Evolutionary conservation across 2,888 invertebrate species (phyloP).

Genomic region (Hydraecia micacea): DNA sequence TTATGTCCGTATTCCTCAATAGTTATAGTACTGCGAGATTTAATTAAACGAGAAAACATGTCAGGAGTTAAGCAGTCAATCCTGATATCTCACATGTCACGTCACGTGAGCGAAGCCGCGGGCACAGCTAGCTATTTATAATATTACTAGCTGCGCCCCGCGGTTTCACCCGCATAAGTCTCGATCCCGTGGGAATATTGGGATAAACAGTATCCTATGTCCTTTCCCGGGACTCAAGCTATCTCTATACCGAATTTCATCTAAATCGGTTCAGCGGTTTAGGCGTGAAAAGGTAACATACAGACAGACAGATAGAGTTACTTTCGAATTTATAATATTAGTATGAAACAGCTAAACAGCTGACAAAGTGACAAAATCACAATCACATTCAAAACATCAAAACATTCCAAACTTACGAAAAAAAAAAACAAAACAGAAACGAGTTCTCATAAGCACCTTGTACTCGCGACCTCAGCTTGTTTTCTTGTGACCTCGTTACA

Average conservation of each 20-base stretch:
- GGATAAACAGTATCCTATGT: too few species aligned
- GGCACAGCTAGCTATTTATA: not conserved
- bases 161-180: too few species aligned
- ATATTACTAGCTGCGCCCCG: too few species aligned
- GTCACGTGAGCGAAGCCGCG: not conserved
- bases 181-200: too few species aligned
- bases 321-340: too few species aligned
- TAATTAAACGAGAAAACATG: not conserved
- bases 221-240: too few species aligned
- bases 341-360: too few species aligned
- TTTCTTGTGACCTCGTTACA: constrained; percentile 62
- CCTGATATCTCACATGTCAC: not conserved
- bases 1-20: not conserved
- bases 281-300: too few species aligned
- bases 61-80: not conserved
- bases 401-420: constrained; percentile 1
- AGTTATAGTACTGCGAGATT: not conserved
- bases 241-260: too few species aligned
- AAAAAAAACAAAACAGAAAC: constrained; percentile 43
- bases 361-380: not conserved
- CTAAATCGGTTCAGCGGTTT: too few species aligned
- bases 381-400: not conserved
- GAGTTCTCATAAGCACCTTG: constrained; percentile 56
- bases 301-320: too few species aligned
- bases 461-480: constrained; percentile 57